phyloP scores from a whole-genome alignment of 2,113 vertebrate genomes.

The Peromyscus maniculatus region DNA sequence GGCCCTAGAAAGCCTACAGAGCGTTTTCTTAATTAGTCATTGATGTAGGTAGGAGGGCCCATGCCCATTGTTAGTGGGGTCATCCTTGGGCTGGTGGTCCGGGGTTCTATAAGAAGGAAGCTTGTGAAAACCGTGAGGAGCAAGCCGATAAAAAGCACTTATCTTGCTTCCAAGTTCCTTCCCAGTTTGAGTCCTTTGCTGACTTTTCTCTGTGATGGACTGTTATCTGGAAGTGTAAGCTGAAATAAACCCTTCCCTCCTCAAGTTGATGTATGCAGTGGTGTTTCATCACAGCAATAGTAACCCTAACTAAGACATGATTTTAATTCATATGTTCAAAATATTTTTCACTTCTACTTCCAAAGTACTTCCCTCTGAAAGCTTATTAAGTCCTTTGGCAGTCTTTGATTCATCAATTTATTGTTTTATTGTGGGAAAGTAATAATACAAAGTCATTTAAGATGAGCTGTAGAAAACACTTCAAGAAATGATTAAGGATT shows the following conservation, averaged over 20 bases:
- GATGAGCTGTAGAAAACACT: background rate
- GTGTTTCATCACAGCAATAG: background rate
- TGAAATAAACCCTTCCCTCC: background rate
- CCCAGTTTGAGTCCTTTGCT: background rate
- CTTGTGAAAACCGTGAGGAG: too few species aligned
- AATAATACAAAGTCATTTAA: constrained; percentile 60
- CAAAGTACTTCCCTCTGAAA: constrained; percentile 50
- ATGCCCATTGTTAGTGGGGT: too few species aligned
- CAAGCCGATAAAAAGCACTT: background rate
- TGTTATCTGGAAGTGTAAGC: background rate
- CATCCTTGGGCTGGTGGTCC: background rate
- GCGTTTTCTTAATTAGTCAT: background rate
- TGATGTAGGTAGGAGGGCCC: background rate
- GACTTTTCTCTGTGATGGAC: background rate
- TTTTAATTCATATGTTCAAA: constrained; percentile 45
- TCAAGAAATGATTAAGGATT: constrained; percentile 36
- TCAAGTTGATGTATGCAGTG: background rate
- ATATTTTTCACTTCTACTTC: constrained; percentile 49
- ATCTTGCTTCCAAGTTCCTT: background rate
- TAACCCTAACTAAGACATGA: background rate
- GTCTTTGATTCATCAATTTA: constrained; percentile 58
- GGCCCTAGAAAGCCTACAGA: background rate
- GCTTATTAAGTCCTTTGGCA: constrained; percentile 65
- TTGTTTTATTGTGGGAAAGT: constrained; percentile 42
- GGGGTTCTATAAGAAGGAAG: background rate